phyloP scores from a whole-genome alignment of 2,113 vertebrate genomes.

The Heliornis fulica region DNA sequence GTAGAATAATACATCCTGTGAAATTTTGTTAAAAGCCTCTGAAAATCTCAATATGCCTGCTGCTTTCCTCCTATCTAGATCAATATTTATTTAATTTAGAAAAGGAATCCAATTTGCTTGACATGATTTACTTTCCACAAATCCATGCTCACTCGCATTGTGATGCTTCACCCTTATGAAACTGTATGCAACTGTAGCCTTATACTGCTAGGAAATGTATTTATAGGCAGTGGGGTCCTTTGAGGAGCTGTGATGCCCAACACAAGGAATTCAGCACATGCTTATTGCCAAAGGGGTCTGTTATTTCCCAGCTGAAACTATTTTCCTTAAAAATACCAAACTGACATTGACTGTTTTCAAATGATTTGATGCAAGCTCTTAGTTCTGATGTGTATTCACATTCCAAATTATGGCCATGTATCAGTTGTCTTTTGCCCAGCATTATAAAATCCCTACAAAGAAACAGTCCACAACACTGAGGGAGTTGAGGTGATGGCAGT shows the following conservation, averaged over 20 bases:
- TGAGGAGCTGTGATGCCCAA: neutral
- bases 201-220: neutral
- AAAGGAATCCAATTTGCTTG: constrained; percentile 67
- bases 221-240: neutral
- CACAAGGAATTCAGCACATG: neutral
- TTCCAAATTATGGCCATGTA: neutral
- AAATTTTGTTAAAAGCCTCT: constrained; percentile 41
- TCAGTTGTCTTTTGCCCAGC: neutral
- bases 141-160: constrained; percentile 49
- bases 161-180: constrained; percentile 37
- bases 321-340: neutral
- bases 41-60: constrained; percentile 37
- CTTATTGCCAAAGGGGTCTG: neutral
- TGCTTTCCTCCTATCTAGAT: constrained; percentile 45
- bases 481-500: neutral
- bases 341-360: neutral
- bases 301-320: neutral
- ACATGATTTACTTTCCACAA: constrained; percentile 62
- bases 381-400: neutral
- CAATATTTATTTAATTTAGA: constrained; percentile 72
- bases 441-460: accelerated
- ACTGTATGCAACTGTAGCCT: constrained; percentile 6
- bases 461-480: neutral
- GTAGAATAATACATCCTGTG: constrained; percentile 41
- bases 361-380: neutral